Base-by-base conservation (phyloP, 2,888 invertebrate genomes). In the Oconnorella tubifera region DNA sequence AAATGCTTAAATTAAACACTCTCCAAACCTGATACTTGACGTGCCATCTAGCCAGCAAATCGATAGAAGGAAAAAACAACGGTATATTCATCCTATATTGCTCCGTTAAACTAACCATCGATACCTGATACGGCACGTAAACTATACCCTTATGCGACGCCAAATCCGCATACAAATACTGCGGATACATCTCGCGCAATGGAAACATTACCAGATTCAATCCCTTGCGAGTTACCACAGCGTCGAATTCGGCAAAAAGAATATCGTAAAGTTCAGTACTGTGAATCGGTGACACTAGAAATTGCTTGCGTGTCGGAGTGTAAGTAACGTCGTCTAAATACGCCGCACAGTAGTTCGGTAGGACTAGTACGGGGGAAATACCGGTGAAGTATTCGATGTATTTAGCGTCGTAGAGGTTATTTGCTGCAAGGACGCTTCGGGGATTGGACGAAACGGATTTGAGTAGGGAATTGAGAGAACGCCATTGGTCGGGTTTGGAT, bases 321-420 rank as follows among this genome's bases (percentile, higher is more conserved):
- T 72, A 72, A 10, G 64, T 40, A 14, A 19, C 49, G 56, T 67
- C 65, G 1, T 49, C n/a, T 1, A 72, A 50, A 57, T 72, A 72
- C n/a, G n/a, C n/a, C 28, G 61, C 69, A 60, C 69, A 70, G 59
- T 64, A 70, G 64, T 68, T 73, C 27, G 73, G 73, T 14, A 73
- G 33, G 2, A 73, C 31, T n/a, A 62, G 29, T n/a, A n/a, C n/a
- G 1, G 68, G 66, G 31, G 65, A 62, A 3, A 71, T 28, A 14
- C 73, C 73, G 4, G 72, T 71, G 65, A 73, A 73, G 59, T 73
- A 72, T 50, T 73, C 67, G 10, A 73, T 70, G 63, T 73, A 73
- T 53, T 71, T 69, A 4, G 70, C 68, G 56, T 73, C 73, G 50
- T 73, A 73, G 6, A 73, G 60, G 57, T 73, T 73, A 56, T 73